Base-by-base conservation (phyloP, 2,797 vertebrate genomes). In the Eidolon dupreanum region DNA sequence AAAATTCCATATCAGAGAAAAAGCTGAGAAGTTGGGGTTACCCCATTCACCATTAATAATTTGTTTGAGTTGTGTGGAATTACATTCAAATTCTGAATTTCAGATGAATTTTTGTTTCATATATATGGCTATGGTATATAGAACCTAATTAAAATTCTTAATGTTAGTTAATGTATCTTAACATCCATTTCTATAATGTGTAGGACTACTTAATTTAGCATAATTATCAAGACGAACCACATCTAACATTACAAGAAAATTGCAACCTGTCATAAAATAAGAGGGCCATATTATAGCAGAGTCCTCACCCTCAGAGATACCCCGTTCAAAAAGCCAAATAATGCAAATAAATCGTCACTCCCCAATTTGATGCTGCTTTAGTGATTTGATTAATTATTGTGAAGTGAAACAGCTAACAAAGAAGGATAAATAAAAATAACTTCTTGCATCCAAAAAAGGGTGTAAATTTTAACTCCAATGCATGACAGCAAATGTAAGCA, bases 221-320 rank as follows among this genome's bases (percentile, higher is more conserved):
- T 98, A 98, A 99, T 98, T 98, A 98, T 98, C 98, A 97, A 98
- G 98, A 98, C 97, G 98, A 98, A 98, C 98, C 97, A 96, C 98
- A 98, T 98, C 91, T 98, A 98, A 98, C 97, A 95, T 98, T 98
- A 98, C 98, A 98, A 98, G 98, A 98, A 98, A 99, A 99, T 99
- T 99, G 98, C 97, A 98, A 98, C 98, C 98, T 99, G 98, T 98
- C 98, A 98, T 98, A 98, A 98, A 98, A 97, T 94, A 98, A 98
- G 98, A 97, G 97, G 96, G 82, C 97, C 96, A 95, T 97, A 97
- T 98, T 98, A 98, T 96, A 98, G 82, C 90, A 96, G 96, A 98
- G 95, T 96, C 97, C 96, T 98, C 96, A 96, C 96, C 95, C 97
- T 95, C 88, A 92, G 96, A 98, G 98, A 97, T 61, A 93, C 94